These are phyloP conservation scores for Drosophila falleni DNA, from an alignment of 2,888 invertebrate genomes.

Conservation along the genomic window DNA sequence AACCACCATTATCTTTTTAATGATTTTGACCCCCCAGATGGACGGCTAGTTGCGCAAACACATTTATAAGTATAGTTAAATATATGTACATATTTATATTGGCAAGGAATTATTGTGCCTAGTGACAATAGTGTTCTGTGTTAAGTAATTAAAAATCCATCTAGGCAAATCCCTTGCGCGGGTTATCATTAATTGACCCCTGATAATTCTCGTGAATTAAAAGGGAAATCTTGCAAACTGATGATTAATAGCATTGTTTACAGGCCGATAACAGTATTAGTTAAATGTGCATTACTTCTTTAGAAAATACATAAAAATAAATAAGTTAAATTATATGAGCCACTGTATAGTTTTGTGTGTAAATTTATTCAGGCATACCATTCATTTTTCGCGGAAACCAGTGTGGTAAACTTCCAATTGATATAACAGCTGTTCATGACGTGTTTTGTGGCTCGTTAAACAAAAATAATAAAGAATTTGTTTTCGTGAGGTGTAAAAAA, in stretches of 20 bases:
- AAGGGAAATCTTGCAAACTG: conserved; percentile 16
- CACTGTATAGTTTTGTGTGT: no score
- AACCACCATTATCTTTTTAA: conserved; percentile 66
- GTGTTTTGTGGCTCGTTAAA: conserved; percentile 46
- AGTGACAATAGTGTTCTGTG: conserved; percentile 14
- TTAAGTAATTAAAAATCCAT: background rate
- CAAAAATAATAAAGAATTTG: conserved; percentile 24
- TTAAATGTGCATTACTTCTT: background rate
- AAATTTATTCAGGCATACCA: conserved; percentile 5
- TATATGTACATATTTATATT: background rate
- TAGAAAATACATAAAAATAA: no score
- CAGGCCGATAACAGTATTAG: background rate
- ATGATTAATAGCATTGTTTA: conserved; percentile 28
- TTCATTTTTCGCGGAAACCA: conserved; percentile 13
- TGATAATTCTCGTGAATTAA: conserved; percentile 19
- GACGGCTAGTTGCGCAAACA: conserved; percentile 21
- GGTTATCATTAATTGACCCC: conserved; percentile 52
- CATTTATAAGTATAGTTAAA: conserved; percentile 4
- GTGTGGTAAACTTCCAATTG: conserved; percentile 41
- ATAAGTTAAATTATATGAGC: no score
- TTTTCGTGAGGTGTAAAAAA: conserved; percentile 14
- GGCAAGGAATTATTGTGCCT: background rate
- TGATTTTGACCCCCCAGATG: conserved; percentile 65
- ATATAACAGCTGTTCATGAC: conserved; percentile 65
- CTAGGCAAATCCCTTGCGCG: conserved; percentile 6